Percentiles rank a stretch among this genome's conserved stretches.
phyloP scores from a whole-genome alignment of 1,140 invertebrate species.

The Drosophila cardini region DNA sequence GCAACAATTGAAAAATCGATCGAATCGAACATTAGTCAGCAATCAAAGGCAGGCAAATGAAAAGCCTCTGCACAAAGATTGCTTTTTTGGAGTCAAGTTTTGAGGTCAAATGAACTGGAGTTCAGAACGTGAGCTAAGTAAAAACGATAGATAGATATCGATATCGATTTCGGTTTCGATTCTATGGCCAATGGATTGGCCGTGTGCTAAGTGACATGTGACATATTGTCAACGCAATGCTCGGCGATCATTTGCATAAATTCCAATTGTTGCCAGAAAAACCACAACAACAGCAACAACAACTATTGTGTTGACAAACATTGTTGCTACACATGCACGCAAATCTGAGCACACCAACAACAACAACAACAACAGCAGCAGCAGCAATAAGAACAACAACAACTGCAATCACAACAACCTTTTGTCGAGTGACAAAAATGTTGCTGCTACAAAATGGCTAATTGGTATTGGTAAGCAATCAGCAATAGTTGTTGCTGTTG shows the following conservation, averaged over 20 bases:
- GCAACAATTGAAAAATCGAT: slow-evolving; percentile 50
- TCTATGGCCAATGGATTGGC: slow-evolving; percentile 47
- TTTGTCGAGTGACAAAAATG: slow-evolving; percentile 76
- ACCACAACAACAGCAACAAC: slow-evolving; percentile 34
- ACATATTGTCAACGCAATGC: slow-evolving; percentile 83
- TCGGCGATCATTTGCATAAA: slow-evolving; percentile 80
- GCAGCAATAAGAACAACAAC: slow-evolving; percentile 20
- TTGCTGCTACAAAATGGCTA: slow-evolving; percentile 81
- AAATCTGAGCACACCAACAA: slow-evolving; percentile 36
- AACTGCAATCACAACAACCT: slow-evolving; percentile 26
- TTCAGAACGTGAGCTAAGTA: slow-evolving; percentile 71
- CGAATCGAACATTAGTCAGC: slow-evolving; percentile 71
- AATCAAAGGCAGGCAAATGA: slow-evolving; percentile 50
- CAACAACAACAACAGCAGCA: slow-evolving; percentile 34
- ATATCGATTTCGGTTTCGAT: slow-evolving; percentile 56
- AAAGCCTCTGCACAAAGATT: slow-evolving; percentile 53
- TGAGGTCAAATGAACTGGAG: slow-evolving; percentile 58
- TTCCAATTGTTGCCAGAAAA: slow-evolving; percentile 63
- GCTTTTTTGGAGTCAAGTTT: slow-evolving; percentile 42
- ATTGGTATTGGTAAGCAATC: slow-evolving; percentile 74
- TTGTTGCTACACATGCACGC: slow-evolving; percentile 80
- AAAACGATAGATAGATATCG: slow-evolving; percentile 62
- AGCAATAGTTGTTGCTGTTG: slow-evolving; percentile 53
- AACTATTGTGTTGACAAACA: slow-evolving; percentile 79
- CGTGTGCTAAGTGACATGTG: slow-evolving; percentile 77